Evolutionary conservation across 2,888 invertebrate genomes (phyloP), one percentile per base, ranked within the genome.

Genomic region (Tubulanus polymorphus): DNA sequence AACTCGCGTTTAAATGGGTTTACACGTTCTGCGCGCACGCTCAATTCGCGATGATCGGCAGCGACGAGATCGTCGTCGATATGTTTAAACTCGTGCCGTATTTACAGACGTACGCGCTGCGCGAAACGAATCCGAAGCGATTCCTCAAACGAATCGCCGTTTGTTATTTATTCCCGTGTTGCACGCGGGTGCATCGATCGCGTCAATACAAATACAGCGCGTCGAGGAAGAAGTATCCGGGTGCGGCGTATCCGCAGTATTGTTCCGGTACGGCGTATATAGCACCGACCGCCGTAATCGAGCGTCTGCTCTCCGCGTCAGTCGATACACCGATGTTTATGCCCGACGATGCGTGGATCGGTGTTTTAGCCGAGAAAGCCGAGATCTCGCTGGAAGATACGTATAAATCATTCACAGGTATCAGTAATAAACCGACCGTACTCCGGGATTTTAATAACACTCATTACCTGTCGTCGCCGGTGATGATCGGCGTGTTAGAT

Each of bases 21-120:
- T 1, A 6, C 5, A 35, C 25, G 1, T 56, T 51, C 45, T 55
- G 58, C 35, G 37, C 52, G 1, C 25, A 56, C 8, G 55, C 55
- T 2, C 10, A 35, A 3, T 61, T 35, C 45, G 53, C 61, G n/a
- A 55, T 60, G 48, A 56, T 61, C 8, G 30, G 64, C 8, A 47
- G 49, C 46, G 57, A 64, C 37, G 61, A 64, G 12, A 49, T 64
- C 12, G 51, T 64, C 18, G 57, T 63, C 5, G 63, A 64, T 37
- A 48, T 63, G n/a, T 58, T 54, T 30, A 63, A 59, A 48, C 30
- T 64, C 26, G 53, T 63, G 37, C 59, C 63, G 1, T 63, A 56
- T 48, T 47, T 61, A 3, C 50, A 54, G 28, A 29, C 48, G 20
- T 53, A 53, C 25, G 15, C 30, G 23, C 32, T 51, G 10, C n/a